A percentile compares a stretch with the other conserved stretches of the same genome.
Evolutionary conservation across 2,797 vertebrate genomes (phyloP).

Genomic region (Tapirus indicus): DNA sequence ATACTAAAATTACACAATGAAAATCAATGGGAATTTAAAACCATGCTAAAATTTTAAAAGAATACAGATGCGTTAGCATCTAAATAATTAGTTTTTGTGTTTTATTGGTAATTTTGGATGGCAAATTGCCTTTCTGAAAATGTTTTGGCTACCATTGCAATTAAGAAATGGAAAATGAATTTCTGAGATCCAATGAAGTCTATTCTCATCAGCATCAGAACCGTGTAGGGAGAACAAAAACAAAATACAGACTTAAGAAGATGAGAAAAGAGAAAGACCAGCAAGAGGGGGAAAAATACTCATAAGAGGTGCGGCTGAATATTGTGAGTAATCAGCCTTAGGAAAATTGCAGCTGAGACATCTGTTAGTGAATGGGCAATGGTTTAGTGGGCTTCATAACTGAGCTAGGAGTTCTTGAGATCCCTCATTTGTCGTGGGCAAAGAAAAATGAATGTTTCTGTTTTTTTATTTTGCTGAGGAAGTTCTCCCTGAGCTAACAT

Average conservation of each 20-base stretch:
- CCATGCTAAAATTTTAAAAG: slow-evolving; percentile 18
- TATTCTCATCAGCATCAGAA: slow-evolving; percentile 21
- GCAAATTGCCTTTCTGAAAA: background rate
- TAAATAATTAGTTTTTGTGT: background rate
- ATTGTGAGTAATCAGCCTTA: background rate
- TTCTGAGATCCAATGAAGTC: slow-evolving; percentile 10
- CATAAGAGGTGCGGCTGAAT: background rate
- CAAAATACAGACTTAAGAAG: background rate
- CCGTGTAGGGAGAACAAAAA: background rate
- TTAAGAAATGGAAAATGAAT: slow-evolving; percentile 63
- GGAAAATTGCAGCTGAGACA: background rate
- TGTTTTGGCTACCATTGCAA: slow-evolving; percentile 3
- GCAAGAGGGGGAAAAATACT: background rate
- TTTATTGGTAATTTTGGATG: background rate
- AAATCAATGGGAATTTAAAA: slow-evolving; percentile 41
- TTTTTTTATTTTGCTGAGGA: background rate
- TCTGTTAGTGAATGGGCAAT: background rate
- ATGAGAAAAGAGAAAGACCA: background rate
- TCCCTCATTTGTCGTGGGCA: background rate
- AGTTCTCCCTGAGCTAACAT: too few species aligned
- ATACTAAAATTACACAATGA: background rate
- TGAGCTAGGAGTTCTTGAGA: background rate
- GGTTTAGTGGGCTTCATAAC: background rate
- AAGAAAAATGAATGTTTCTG: background rate
- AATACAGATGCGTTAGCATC: background rate